These are phyloP conservation scores for Xenopus laevis DNA, from an alignment of 2,113 vertebrate species.

Conservation along the genomic window DNA sequence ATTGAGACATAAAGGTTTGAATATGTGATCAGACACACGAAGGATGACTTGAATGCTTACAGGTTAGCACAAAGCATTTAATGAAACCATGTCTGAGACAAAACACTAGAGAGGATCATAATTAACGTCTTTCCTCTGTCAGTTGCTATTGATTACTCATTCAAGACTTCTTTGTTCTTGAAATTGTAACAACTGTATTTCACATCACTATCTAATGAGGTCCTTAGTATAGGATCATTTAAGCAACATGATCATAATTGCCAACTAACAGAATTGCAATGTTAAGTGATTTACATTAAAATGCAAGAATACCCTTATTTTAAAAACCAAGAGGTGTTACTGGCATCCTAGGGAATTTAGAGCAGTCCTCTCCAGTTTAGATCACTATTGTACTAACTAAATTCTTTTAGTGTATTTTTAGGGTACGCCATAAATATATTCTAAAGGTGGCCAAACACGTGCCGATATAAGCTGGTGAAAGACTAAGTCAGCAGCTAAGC, in stretches of 20 bases:
- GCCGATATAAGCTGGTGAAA: too few species aligned
- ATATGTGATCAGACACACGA: constrained; percentile 58
- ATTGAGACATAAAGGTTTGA: constrained; percentile 52
- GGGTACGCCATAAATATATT: too few species aligned
- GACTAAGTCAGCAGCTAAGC: too few species aligned
- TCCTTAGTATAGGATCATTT: constrained; percentile 70
- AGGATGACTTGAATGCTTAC: constrained; percentile 64
- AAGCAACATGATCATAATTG: constrained; percentile 68
- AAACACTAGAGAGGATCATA: constrained; percentile 70
- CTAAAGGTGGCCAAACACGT: too few species aligned
- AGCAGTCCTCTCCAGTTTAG: too few species aligned
- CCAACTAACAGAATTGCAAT: constrained; percentile 56
- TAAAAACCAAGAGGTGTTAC: too few species aligned
- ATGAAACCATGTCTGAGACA: constrained; percentile 76
- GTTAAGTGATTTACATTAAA: constrained; percentile 64
- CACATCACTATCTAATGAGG: constrained; percentile 73
- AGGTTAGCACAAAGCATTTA: constrained; percentile 76
- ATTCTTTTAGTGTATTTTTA: too few species aligned
- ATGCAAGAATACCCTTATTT: constrained; percentile 53
- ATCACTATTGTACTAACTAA: too few species aligned
- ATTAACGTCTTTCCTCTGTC: constrained; percentile 76
- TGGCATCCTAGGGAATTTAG: too few species aligned
- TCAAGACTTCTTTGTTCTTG: constrained; percentile 72
- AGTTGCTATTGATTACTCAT: constrained; percentile 79
- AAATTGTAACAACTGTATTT: constrained; percentile 69